Evolutionary conservation across 2,888 invertebrate species (phyloP).

Genomic region (Amiota communis): DNA sequence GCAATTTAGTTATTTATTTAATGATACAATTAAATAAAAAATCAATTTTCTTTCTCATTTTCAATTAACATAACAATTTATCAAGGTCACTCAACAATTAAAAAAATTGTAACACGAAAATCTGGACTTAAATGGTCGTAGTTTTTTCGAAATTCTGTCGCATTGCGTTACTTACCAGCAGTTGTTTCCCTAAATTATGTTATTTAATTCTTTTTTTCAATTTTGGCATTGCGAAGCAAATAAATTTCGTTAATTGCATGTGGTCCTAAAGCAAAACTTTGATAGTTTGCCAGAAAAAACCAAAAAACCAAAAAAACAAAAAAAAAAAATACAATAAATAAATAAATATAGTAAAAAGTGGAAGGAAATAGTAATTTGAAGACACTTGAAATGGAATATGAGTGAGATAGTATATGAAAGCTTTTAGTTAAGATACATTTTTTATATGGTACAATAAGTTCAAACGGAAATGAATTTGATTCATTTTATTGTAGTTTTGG

Average conservation of each 20-base stretch:
- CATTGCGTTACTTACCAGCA: conserved; percentile 12
- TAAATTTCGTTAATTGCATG: conserved; percentile 55
- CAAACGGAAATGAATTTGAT: not conserved
- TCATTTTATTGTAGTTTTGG: not conserved
- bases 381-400: too few relatives aligned
- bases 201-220: not conserved
- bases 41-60: not conserved
- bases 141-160: conserved; percentile 9
- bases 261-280: conserved; percentile 51
- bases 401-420: not conserved
- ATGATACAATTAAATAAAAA: too few relatives aligned
- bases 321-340: too few relatives aligned
- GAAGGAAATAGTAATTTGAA: too few relatives aligned
- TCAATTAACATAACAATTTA: not conserved
- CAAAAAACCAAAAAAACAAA: too few relatives aligned
- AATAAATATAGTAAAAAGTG: too few relatives aligned
- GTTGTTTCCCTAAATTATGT: not conserved
- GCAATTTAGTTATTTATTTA: too few relatives aligned
- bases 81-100: not conserved
- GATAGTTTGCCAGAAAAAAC: conserved; percentile 47
- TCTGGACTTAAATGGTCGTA: too few relatives aligned
- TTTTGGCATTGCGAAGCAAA: conserved; percentile 50
- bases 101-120: not conserved
- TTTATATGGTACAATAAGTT: conserved; percentile 3
- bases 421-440: conserved; percentile 8